Percentiles rank a stretch among this genome's conserved stretches.
Conservation (phyloP, 2,888 invertebrate genomes). For the Marronus borbonicus region DNA sequence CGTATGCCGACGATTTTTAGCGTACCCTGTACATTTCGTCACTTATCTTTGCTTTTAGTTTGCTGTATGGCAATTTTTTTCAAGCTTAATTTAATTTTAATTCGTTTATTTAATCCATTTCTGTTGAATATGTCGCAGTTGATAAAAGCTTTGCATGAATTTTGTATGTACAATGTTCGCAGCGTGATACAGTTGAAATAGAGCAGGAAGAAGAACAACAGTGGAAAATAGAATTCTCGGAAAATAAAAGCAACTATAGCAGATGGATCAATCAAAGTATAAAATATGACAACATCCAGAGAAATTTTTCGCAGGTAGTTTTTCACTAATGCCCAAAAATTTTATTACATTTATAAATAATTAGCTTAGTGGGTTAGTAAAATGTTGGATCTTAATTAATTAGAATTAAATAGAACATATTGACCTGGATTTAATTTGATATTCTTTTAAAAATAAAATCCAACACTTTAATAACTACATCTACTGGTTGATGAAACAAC, state of each 20-base stretch:
- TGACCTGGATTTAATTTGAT: not conserved
- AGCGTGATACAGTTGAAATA: slow-evolving; percentile 59
- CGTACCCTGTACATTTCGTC: no score
- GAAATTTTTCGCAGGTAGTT: slow-evolving; percentile 70
- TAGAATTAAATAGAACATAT: not conserved
- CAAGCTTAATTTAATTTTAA: not conserved
- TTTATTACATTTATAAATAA: not conserved
- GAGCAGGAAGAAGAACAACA: slow-evolving; percentile 59
- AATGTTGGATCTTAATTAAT: slow-evolving; percentile 7
- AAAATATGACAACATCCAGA: slow-evolving; percentile 69
- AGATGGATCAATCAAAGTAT: slow-evolving; percentile 68
- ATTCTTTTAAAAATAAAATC: not conserved
- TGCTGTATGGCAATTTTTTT: not conserved
- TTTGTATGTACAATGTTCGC: slow-evolving; percentile 57
- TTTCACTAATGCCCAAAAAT: slow-evolving; percentile 19
- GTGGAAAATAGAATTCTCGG: slow-evolving; percentile 55
- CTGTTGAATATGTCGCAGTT: slow-evolving; percentile 13
- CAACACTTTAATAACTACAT: not conserved
- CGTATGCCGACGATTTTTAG: no score
- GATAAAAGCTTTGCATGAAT: slow-evolving; percentile 53
- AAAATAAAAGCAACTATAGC: slow-evolving; percentile 63
- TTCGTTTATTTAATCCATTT: slow-evolving; percentile 11
- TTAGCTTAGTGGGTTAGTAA: not conserved
- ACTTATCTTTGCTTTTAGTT: not conserved
- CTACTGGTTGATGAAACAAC: not conserved